A percentile compares a stretch with the other conserved stretches of the same genome.
These are phyloP conservation scores for Eubucco bourcierii DNA, from an alignment of 2,113 vertebrate species.

Conservation along the genomic window DNA sequence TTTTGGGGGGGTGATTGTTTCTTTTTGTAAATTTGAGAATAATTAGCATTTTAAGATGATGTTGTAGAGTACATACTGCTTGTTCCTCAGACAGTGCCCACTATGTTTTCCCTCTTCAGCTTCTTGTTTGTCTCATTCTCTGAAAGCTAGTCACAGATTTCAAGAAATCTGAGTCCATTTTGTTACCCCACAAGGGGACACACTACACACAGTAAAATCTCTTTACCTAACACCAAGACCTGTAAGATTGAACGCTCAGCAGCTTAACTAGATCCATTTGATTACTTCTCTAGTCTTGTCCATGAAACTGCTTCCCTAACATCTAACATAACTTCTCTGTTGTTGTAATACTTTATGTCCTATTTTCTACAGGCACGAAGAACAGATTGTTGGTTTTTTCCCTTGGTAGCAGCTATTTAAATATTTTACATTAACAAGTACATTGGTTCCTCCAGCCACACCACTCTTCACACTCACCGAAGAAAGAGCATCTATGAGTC, in stretches of 20 bases:
- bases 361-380: neutral
- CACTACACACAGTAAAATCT: neutral
- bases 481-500: neutral
- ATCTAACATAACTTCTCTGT: neutral
- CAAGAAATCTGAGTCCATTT: neutral
- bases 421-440: neutral
- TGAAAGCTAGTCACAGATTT: neutral
- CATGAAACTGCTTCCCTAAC: neutral
- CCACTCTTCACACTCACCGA: neutral
- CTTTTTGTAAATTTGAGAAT: neutral
- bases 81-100: neutral
- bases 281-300: neutral
- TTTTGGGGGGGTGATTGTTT: neutral
- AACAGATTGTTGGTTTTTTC: neutral
- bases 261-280: neutral
- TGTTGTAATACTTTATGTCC: neutral
- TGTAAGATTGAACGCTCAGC: neutral
- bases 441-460: neutral
- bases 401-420: neutral
- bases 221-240: neutral
- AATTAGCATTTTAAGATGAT: slow-evolving; percentile 11
- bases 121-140: neutral
- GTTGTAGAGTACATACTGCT: neutral
- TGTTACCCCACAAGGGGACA: neutral
- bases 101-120: neutral